Evolutionary conservation across 2,797 vertebrate species (phyloP).

Genomic region (Chiroxiphia lanceolata): DNA sequence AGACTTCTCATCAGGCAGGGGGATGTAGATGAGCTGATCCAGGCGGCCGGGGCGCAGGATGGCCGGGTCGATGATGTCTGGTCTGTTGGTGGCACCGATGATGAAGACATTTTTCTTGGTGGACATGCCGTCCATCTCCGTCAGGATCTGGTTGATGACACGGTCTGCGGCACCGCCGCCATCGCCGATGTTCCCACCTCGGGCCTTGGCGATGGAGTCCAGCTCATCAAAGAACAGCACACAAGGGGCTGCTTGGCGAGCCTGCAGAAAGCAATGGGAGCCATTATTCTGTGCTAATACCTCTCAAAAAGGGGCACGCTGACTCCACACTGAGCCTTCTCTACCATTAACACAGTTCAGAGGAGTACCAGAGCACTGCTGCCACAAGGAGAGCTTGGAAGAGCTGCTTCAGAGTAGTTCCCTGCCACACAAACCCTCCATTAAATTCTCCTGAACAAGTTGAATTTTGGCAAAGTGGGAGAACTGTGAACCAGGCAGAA

Average conservation of each 20-base stretch:
- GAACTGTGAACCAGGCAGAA: neutral
- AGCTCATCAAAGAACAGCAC: constrained; percentile 27
- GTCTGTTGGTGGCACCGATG: constrained; percentile 88
- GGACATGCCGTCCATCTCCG: constrained; percentile 98
- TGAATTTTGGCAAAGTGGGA: neutral
- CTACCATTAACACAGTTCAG: neutral
- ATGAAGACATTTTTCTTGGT: constrained; percentile 99
- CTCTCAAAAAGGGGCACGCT: rapidly evolving
- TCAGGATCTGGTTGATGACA: constrained; percentile 97
- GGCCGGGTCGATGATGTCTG: constrained; percentile 98
- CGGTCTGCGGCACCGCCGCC: constrained; percentile 71
- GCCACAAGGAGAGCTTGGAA: neutral
- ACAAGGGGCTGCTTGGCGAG: neutral
- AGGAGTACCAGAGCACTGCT: neutral
- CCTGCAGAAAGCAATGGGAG: neutral
- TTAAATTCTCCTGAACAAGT: neutral
- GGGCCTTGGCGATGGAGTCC: constrained; percentile 10
- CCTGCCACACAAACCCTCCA: neutral
- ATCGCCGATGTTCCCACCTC: neutral
- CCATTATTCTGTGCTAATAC: neutral
- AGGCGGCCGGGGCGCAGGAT: constrained; percentile 90
- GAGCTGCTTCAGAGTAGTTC: neutral
- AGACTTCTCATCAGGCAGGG: constrained; percentile 83
- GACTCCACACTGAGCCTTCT: neutral
- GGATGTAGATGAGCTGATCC: constrained; percentile 38